Conservation (phyloP, 2,888 invertebrate genomes). For the Leptinotarsa peninsularis region DNA sequence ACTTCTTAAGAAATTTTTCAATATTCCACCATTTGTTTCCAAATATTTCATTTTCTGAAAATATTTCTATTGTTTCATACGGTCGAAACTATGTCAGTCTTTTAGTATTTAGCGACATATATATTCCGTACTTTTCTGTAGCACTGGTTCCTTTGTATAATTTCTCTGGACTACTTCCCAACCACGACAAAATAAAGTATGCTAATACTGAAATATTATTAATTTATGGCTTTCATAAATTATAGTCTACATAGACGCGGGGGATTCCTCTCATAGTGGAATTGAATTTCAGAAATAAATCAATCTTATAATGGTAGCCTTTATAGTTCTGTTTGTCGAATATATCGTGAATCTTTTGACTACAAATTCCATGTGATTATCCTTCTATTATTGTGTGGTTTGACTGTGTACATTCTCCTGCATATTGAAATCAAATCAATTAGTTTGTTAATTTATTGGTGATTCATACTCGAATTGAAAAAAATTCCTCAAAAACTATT, state of each 20-base stretch:
- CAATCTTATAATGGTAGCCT: slow-evolving; percentile 21
- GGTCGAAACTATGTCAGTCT: no score
- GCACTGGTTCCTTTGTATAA: neutral
- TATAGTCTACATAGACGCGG: slow-evolving; percentile 45
- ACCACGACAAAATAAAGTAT: slow-evolving; percentile 29
- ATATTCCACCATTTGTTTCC: no score
- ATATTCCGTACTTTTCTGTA: no score
- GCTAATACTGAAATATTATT: slow-evolving; percentile 52
- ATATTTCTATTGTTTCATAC: no score
- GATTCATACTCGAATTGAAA: no score
- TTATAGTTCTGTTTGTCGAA: slow-evolving; percentile 13
- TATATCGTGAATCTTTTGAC: neutral
- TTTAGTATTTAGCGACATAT: no score
- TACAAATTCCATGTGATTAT: neutral
- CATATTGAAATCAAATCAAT: neutral
- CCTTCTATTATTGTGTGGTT: neutral
- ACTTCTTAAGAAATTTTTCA: no score
- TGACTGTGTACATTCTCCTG: neutral
- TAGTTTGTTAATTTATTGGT: no score
- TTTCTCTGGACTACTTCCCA: neutral
- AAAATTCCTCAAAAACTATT: no score
- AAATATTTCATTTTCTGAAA: no score
- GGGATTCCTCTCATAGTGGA: slow-evolving; percentile 21
- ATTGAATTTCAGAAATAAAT: slow-evolving; percentile 27
- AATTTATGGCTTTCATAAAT: slow-evolving; percentile 55